Base-by-base conservation (phyloP, 2,797 vertebrate species). In the Pseudopleuronectes americanus region DNA sequence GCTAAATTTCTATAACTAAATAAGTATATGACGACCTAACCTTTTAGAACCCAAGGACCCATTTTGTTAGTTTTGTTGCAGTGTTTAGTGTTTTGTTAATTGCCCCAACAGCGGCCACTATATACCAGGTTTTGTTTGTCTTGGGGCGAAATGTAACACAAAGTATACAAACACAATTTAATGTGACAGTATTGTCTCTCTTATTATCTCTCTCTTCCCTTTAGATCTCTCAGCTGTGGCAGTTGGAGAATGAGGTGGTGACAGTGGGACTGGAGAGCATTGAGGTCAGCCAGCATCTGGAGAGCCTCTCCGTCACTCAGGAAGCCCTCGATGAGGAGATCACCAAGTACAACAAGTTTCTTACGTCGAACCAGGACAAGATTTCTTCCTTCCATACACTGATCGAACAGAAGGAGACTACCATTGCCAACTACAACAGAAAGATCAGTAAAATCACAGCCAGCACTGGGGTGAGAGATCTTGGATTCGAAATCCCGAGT, bases 401-500 rank as follows among this genome's bases (percentile, higher is more conserved):
- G 62, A 91, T 95, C 0, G 92, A 94, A 53, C 92, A 90, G 66
- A 97, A 96, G 74, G 93, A 93, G 67, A 28, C 69, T 6, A 28
- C 84, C 36, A 92, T 98, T 71, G 87, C 81, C 74, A 51, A 70
- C 41, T 92, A 83, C 83, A 95, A 95, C 75, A 95, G 93, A 84
- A 96, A 92, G 88, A 84, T 98, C 74, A 86, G 91, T 86, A 67
- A 90, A 58, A 92, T 96, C 0, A 67, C 90, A 22, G 90, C 92
- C 4, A 92, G 87, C 77, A 94, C 95, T 0, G 97, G 96, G 95
- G 98, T 99, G 86, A 85, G 95, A 59, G 4, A 54, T 31, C 28
- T 31, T 28, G 23, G 7, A 10, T 47, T 51, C 8, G 12, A 33
- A 49, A 6, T 17, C 1, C 6, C 17, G 53, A 17, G 0, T 24